Conservation (phyloP, 64 coral and sea anemone genomes). For the Pocillopora verrucosa region DNA sequence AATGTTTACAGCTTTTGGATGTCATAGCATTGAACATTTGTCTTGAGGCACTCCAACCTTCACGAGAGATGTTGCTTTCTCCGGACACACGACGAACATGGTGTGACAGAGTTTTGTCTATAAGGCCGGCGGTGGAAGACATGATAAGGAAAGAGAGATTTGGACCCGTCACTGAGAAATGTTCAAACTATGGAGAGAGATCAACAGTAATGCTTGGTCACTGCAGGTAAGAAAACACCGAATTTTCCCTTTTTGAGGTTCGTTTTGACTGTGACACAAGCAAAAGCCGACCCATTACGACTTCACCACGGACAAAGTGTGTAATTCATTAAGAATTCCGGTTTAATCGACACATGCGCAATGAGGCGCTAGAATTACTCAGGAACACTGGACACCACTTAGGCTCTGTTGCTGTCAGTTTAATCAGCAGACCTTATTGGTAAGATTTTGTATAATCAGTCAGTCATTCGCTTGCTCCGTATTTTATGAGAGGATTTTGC, state of each 20-base stretch:
- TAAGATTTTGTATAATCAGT: too few relatives aligned
- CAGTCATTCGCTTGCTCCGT: too few relatives aligned
- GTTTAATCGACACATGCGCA: too few relatives aligned
- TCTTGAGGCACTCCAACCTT: slow-evolving; percentile 25
- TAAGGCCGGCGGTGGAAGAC: slow-evolving; percentile 53
- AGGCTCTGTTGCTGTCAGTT: too few relatives aligned
- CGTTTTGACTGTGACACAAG: background rate
- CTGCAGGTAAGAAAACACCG: slow-evolving; percentile 30
- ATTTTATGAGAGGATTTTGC: too few relatives aligned
- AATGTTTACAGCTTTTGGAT: slow-evolving; percentile 32
- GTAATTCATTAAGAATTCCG: too few relatives aligned
- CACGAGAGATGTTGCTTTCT: background rate
- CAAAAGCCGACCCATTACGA: background rate
- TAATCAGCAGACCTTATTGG: too few relatives aligned
- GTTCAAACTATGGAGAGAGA: slow-evolving; percentile 31
- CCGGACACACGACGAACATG: slow-evolving; percentile 23
- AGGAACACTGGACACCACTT: too few relatives aligned
- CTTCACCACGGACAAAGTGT: too few relatives aligned
- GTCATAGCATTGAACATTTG: slow-evolving; percentile 49
- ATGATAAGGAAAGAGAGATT: slow-evolving; percentile 54
- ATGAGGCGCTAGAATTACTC: too few relatives aligned
- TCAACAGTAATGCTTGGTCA: background rate
- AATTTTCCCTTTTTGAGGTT: background rate
- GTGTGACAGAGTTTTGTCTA: slow-evolving; percentile 56
- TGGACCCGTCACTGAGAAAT: background rate